Evolutionary conservation across 2,888 invertebrate species (phyloP), one percentile per base, ranked within the genome.

Genomic region (Conistra vaccinii): DNA sequence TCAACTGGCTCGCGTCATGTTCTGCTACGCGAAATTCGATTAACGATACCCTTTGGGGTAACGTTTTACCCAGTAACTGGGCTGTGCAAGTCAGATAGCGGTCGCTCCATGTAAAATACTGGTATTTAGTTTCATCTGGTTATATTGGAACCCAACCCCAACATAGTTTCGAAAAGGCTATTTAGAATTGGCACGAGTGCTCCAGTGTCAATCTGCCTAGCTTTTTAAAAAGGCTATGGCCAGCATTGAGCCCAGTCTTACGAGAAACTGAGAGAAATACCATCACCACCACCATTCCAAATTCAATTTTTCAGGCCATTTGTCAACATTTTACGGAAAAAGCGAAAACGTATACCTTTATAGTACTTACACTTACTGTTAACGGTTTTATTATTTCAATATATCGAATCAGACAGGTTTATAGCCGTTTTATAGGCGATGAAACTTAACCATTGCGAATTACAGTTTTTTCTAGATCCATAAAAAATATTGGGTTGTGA

Each of bases 331-430:
- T 81, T 72, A 76, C 68, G 3, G 14, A 57, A 73, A 70, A 77
- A 66, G 48, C 17, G 72, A 60, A 79, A 75, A 76, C 75, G 67
- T 92, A 92, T 92, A 92, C 65, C 48, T 78, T 71, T 81, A 83
- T 76, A 81, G 81, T 78, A 77, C 39, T 39, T 39, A 39, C 39
- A 39, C 10, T 39, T 39, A 39, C 42, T 62, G 76, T 60, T 80
- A 78, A 86, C 75, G 73, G 80, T 87, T 85, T 87, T 86, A 84
- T 84, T 86, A 79, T 87, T 85, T 81, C 84, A 78, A 87, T 86
- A 83, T 75, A 80, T 88, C 53, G 75, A 81, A 78, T 77, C 73
- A 78, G 72, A 78, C 78, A 85, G 67, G 61, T 88, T 88, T 83
- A 87, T 69, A 72, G 57, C 20, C 66, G 26, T 85, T 87, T 87